Conservation (phyloP, 2,888 invertebrate species). For the Drosophila histrio region DNA sequence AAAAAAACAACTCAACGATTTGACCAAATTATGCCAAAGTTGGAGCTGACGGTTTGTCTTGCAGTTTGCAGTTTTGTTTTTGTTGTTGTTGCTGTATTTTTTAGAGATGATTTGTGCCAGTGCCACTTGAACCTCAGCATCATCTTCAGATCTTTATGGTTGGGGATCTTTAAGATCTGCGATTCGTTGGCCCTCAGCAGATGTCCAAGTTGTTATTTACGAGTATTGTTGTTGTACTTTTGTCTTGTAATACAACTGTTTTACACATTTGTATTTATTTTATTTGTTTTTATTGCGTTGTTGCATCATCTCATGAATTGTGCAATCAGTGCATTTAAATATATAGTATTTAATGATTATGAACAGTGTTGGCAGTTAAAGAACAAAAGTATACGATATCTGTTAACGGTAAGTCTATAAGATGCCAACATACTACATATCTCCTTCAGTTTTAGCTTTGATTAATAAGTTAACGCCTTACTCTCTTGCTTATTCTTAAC, state of each 20-base stretch:
- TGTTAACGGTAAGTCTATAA: neutral
- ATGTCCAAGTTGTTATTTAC: conserved; percentile 18
- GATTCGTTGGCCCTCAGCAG: conserved; percentile 45
- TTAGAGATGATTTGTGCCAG: conserved; percentile 60
- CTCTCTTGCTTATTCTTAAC: too few species aligned
- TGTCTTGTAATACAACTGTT: conserved; percentile 36
- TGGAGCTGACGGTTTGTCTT: conserved; percentile 23
- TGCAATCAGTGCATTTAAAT: conserved; percentile 22
- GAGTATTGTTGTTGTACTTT: conserved; percentile 1
- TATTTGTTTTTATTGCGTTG: conserved; percentile 6
- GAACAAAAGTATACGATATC: neutral
- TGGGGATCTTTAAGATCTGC: conserved; percentile 24
- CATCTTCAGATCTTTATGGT: conserved; percentile 22
- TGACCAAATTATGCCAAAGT: conserved; percentile 70
- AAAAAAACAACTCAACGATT: conserved; percentile 27
- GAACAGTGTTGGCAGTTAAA: neutral
- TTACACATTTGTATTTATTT: conserved; percentile 11
- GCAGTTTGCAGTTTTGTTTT: conserved; percentile 32
- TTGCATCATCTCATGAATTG: conserved; percentile 58
- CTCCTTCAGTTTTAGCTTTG: too few species aligned
- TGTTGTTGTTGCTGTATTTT: conserved; percentile 9
- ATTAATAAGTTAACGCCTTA: too few species aligned
- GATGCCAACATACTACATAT: too few species aligned
- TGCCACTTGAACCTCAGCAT: conserved; percentile 60
- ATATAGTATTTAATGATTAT: neutral